Base-by-base conservation (phyloP, 1,140 invertebrate genomes). In the Drosophila quadrilineata region DNA sequence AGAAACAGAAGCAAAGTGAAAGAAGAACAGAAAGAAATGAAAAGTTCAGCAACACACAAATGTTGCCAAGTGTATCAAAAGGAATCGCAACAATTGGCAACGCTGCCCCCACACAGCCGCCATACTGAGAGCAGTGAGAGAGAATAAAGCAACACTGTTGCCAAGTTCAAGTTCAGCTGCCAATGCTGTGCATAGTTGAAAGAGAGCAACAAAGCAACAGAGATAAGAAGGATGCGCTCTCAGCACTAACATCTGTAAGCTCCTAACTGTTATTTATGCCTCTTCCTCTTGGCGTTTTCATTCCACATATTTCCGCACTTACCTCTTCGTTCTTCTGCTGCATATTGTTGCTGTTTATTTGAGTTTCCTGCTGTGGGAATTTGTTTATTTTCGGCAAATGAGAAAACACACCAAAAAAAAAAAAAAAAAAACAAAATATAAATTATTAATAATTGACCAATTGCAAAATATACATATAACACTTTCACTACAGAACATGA, bases 281-380 rank as follows among this genome's bases (percentile, higher is more conserved):
- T 45, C 14, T 45, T 9, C 10, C 9, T 35, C 28, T 12, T 19
- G 6, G 36, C 5, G 3, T 46, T 12, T 3, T 38, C 12, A 2
- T 58, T 14, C 12, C 12, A 5, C n/a, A 22, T 46, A 19, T 26
- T 52, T 4, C 8, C 5, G n/a, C 31, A 76, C 76, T 84, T 8
- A 84, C 77, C 77, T 84, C 77, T 50, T 84, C 77, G 52, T 76
- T 45, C 40, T 84, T 82, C 45, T 84, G 77, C 70, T 84, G 79
- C 77, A 84, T 84, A 56, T 66, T 77, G 28, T 49, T 28, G 35
- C 9, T 60, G 43, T 9, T 35, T 6, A 10, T 33, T 28, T 22
- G 22, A 28, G 3, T 57, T 40, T 24, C 22, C 38, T 46, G 0
- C 12, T 43, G 17, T 29, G 6, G 6, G 31, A 22, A 6, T 31